A percentile compares a stretch with the other conserved stretches of the same genome.
These are phyloP conservation scores for Euwallacea fornicatus DNA, from an alignment of 1,140 invertebrate genomes.

Conservation along the genomic window DNA sequence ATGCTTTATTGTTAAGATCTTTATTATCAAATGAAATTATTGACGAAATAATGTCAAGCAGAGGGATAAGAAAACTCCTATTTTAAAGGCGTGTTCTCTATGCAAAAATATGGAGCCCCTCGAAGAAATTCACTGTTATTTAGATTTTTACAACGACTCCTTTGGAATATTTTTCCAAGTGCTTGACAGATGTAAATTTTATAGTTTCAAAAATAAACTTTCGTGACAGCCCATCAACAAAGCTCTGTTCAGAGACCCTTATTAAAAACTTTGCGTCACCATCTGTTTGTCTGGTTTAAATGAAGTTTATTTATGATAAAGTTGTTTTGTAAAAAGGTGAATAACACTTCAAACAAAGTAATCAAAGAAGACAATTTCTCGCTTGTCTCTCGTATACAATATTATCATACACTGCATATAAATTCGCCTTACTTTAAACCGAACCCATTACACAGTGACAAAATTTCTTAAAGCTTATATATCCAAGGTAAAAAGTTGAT, in stretches of 20 bases:
- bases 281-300: conserved; percentile 6
- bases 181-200: conserved; percentile 2
- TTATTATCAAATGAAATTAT: no score
- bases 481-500: conserved; percentile 27
- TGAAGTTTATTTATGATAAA: conserved; percentile 5
- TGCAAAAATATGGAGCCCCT: not conserved
- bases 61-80: conserved; percentile 18
- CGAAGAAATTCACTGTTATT: conserved; percentile 3
- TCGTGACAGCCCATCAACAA: conserved; percentile 1
- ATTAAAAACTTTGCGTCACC: conserved; percentile 4
- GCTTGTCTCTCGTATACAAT: not conserved
- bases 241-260: not conserved
- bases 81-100: conserved; percentile 18
- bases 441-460: conserved; percentile 24
- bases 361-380: not conserved
- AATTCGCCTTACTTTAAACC: not conserved
- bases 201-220: conserved; percentile 7
- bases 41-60: not conserved
- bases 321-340: not conserved
- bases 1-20: no score
- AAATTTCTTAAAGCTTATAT: conserved; percentile 26
- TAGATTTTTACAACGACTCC: conserved; percentile 1
- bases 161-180: conserved; percentile 4
- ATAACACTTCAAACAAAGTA: not conserved
- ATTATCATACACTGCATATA: conserved; percentile 9